These are phyloP conservation scores for Uropsilus gracilis DNA, from an alignment of 2,113 vertebrate genomes.

Conservation along the genomic window DNA sequence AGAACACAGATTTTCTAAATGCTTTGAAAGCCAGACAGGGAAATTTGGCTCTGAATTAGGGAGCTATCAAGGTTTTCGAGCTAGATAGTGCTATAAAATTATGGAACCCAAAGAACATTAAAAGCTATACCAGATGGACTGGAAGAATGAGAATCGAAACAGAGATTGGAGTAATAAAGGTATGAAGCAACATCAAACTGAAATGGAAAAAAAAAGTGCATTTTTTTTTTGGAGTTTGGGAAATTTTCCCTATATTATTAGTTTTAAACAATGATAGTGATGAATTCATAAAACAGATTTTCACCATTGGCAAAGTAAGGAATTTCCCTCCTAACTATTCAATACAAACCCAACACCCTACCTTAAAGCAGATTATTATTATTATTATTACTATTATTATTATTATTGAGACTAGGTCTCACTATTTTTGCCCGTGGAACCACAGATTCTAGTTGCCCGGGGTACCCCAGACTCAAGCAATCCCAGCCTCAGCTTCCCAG, in stretches of 20 bases:
- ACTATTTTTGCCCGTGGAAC: too few species aligned
- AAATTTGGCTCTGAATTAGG: constrained; percentile 35
- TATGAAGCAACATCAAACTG: not conserved
- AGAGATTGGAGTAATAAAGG: not conserved
- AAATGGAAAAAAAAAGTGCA: not conserved
- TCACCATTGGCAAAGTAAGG: not conserved
- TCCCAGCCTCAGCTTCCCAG: too few species aligned
- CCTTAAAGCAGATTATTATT: too few species aligned
- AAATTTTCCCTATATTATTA: not conserved
- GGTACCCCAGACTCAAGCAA: too few species aligned
- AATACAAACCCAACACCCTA: not conserved
- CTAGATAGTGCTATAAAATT: not conserved
- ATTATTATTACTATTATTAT: too few species aligned
- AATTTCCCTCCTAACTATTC: too few species aligned
- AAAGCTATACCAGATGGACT: not conserved
- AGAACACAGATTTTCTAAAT: not conserved
- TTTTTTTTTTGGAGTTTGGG: not conserved
- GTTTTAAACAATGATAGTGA: not conserved
- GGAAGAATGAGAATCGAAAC: not conserved
- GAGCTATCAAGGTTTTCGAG: not conserved
- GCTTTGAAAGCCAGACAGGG: not conserved
- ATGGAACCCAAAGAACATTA: not conserved
- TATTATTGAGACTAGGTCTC: too few species aligned
- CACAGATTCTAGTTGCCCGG: too few species aligned
- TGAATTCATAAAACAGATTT: not conserved